phyloP scores from a whole-genome alignment of 1,140 invertebrate species.

The Penaeus indicus region DNA sequence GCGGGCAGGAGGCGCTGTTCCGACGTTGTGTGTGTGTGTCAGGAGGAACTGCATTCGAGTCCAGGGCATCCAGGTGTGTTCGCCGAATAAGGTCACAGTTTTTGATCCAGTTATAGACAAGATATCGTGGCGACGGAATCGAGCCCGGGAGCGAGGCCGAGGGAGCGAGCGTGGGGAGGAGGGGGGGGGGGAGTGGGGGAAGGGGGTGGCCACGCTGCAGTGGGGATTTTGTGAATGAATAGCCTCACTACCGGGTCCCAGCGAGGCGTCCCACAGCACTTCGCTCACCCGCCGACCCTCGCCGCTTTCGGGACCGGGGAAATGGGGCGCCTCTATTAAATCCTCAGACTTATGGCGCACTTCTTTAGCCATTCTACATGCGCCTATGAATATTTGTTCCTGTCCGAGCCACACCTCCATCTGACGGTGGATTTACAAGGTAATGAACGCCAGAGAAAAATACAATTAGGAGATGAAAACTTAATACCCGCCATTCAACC shows the following conservation, averaged over 20 bases:
- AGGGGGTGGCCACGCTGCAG: conserved; percentile 40
- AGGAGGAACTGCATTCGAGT: no score
- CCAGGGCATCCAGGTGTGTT: no score
- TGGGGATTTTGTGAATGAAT: conserved; percentile 61
- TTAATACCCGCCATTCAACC: conserved; percentile 51
- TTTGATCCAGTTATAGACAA: no score
- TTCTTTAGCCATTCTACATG: no score
- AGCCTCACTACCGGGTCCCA: conserved; percentile 52
- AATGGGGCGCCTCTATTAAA: not conserved
- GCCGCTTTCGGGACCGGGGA: not conserved
- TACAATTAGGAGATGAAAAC: conserved; percentile 56
- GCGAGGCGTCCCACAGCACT: not conserved
- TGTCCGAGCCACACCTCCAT: not conserved
- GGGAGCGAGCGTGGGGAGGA: not conserved
- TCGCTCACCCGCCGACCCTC: conserved; percentile 1
- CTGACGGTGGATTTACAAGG: conserved; percentile 29
- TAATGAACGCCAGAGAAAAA: conserved; percentile 56
- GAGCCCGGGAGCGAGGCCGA: no score
- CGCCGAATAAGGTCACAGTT: no score
- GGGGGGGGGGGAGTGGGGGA: not conserved
- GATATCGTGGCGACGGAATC: no score
- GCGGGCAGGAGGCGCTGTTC: no score
- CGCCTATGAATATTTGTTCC: no score
- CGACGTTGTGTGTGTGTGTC: no score
- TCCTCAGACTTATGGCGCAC: no score